Percentiles rank a stretch among this genome's conserved stretches.
phyloP scores from a whole-genome alignment of 2,888 invertebrate genomes.

The Pachymerium ferrugineum region DNA sequence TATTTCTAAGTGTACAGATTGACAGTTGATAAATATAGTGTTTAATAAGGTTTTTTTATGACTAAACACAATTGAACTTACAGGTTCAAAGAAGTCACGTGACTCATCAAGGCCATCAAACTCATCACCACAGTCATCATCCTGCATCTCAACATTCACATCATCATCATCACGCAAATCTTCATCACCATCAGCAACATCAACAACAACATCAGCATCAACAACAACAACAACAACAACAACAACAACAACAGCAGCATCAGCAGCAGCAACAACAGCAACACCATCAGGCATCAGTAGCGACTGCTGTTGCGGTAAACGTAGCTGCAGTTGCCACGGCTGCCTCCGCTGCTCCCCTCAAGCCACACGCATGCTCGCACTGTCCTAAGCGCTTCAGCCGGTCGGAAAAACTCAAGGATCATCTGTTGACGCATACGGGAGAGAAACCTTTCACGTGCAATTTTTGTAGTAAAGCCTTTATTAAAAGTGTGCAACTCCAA shows the following conservation, averaged over 20 bases:
- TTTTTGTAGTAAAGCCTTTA: conserved; percentile 35
- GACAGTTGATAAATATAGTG: no score
- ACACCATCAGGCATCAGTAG: conserved; percentile 37
- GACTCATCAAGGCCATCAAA: neutral
- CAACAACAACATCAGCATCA: conserved; percentile 42
- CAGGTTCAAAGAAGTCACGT: neutral
- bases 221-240: conserved; percentile 38
- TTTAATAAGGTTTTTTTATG: neutral
- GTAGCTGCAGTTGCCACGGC: conserved; percentile 41
- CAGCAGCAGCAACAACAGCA: conserved; percentile 45
- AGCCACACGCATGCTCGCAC: conserved; percentile 32
- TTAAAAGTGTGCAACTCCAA: conserved; percentile 36
- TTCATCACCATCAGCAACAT: conserved; percentile 42
- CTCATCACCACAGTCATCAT: conserved; percentile 57
- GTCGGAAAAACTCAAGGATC: conserved; percentile 32
- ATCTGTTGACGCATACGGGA: conserved; percentile 33
- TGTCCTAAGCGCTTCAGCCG: conserved; percentile 33
- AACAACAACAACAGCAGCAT: conserved; percentile 46
- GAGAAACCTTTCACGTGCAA: conserved; percentile 34
- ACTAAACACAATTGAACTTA: neutral
- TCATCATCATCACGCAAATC: conserved; percentile 63
- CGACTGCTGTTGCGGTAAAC: conserved; percentile 44
- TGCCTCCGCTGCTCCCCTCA: conserved; percentile 33
- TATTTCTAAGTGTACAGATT: no score
- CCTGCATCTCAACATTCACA: conserved; percentile 48